These are phyloP conservation scores for Poeciliopsis gracilis DNA, from an alignment of 2,797 vertebrate species.

Conservation along the genomic window DNA sequence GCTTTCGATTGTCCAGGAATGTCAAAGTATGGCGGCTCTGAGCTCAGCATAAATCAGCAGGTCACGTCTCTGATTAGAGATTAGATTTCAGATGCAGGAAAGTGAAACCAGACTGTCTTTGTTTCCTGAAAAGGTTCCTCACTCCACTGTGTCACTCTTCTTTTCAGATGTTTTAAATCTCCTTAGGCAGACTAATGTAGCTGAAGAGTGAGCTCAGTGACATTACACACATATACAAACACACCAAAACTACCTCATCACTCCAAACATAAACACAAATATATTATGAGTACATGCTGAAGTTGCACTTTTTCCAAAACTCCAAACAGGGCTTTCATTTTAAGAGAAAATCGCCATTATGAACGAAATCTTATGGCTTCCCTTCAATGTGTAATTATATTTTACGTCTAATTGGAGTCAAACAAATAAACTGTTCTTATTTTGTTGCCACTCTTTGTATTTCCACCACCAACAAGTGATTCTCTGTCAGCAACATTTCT, in stretches of 20 bases:
- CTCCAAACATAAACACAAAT: background rate
- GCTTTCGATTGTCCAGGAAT: slow-evolving; percentile 30
- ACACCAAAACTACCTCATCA: background rate
- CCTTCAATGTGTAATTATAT: background rate
- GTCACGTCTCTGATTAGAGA: slow-evolving; percentile 43
- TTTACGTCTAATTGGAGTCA: background rate
- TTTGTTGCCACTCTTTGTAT: background rate
- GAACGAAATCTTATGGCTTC: background rate
- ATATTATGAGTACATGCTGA: background rate
- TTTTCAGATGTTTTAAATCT: slow-evolving; percentile 58
- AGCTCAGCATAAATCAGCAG: slow-evolving; percentile 57
- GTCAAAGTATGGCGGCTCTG: slow-evolving; percentile 36
- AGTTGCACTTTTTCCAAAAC: background rate
- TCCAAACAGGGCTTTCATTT: background rate
- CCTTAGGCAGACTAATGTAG: slow-evolving; percentile 56
- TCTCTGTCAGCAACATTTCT: background rate
- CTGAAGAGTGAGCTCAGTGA: slow-evolving; percentile 67
- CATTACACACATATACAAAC: slow-evolving; percentile 26
- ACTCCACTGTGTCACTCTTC: slow-evolving; percentile 20
- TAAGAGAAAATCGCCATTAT: background rate
- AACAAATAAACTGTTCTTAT: background rate
- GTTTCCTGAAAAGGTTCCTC: slow-evolving; percentile 47
- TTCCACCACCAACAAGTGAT: background rate
- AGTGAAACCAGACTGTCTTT: slow-evolving; percentile 35
- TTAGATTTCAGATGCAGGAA: slow-evolving; percentile 49